These are phyloP conservation scores for Saturnia japonica DNA, from an alignment of 2,888 invertebrate genomes.

Conservation along the genomic window DNA sequence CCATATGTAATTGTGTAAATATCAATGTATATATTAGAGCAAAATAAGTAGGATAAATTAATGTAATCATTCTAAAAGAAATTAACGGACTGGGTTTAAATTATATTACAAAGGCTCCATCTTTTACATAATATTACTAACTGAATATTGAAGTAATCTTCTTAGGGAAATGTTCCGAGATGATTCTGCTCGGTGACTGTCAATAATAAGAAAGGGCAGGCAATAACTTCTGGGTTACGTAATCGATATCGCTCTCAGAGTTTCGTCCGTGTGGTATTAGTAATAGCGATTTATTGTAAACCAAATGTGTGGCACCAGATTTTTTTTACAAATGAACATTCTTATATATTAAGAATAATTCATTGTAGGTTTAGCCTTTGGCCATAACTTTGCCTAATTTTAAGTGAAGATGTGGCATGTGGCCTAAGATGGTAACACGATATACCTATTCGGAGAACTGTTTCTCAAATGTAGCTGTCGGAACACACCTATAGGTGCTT, in stretches of 20 bases:
- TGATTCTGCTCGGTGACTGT: slow-evolving; percentile 52
- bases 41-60: neutral
- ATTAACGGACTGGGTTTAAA: neutral
- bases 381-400: too few species aligned
- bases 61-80: neutral
- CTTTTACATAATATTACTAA: neutral
- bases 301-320: neutral
- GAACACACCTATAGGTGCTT: too few species aligned
- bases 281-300: slow-evolving; percentile 1
- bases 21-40: too few species aligned
- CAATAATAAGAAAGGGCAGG: slow-evolving; percentile 65
- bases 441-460: too few species aligned
- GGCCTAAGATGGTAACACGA: too few species aligned
- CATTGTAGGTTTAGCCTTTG: too few species aligned
- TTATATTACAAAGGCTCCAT: neutral
- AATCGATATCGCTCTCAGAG: slow-evolving; percentile 59
- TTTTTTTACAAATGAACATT: too few species aligned
- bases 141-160: neutral
- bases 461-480: too few species aligned
- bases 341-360: too few species aligned
- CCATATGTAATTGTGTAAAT: too few species aligned
- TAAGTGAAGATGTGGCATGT: too few species aligned
- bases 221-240: slow-evolving; percentile 54
- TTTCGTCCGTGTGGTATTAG: slow-evolving; percentile 29
- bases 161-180: slow-evolving; percentile 26